Base-by-base conservation (phyloP, 1,140 invertebrate species). In the Acromyrmex heyeri region DNA sequence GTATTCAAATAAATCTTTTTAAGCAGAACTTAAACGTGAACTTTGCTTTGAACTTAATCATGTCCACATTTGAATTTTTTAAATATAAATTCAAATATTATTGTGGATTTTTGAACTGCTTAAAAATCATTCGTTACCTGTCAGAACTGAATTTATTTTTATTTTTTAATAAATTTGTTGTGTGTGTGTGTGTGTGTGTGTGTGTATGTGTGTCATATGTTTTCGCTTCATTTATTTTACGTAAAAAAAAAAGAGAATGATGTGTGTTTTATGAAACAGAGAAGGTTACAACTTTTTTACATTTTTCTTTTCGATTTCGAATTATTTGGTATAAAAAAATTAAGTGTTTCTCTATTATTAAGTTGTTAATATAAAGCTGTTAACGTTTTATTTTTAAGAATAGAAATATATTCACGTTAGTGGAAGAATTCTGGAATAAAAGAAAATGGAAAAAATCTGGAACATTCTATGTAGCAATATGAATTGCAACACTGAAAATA, bases 51-150 rank as follows among this genome's bases (percentile, higher is more conserved):
- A 72, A 73, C 18, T 62, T 34, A 1, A n/a, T 62, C 4, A 10
- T 24, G 24, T 24, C 24, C 38, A 21, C 10, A 44, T 44, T 34
- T 61, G 10, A 59, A 50, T 59, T n/a, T 59, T 59, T 24, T 16
- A 16, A 81, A 53, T 70, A 34, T 18, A 70, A 38, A 72, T n/a
- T n/a, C 21, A 30, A 34, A 81, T 81, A 38, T 76, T 16, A 78
- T 61, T 7, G 7, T 16, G 4, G 38, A 21, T 76, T 44, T 44
- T 8, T 44, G 7, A 0, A 44, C 8, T 48, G 14, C 0, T 27
- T 18, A 2, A 59, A 61, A 14, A 44, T 53, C 14, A 8, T 67
- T 69, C 34, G 0, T 7, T 38, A 38, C 7, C 6, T 38, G 7
- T 65, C 18, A 8, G 50, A n/a, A 18, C 7, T 67, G 0, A 1